Base-by-base conservation (phyloP, 1,140 invertebrate genomes). In the Mizuhopecten yessoensis region DNA sequence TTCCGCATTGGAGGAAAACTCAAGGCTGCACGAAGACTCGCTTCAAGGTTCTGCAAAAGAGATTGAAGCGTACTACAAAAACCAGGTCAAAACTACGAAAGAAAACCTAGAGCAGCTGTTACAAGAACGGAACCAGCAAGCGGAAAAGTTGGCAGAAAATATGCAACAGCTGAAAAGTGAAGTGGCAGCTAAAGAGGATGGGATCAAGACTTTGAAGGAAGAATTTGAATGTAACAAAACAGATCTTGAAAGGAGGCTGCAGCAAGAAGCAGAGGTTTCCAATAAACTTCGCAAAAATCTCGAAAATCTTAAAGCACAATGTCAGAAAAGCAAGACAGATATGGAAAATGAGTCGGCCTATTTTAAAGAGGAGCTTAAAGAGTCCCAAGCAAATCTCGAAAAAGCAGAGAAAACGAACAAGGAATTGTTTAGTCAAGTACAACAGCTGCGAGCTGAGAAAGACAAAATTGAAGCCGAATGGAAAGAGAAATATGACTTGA, bases 21-120 rank as follows among this genome's bases (percentile, higher is more conserved):
- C 91, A 0, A 86, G 90, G 0, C 91, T 93, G 91, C 94, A 95
- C 34, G 95, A 96, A 57, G 93, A 95, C 75, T 34, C 89, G 34
- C 42, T 95, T 29, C 91, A 95, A 42, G 94, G 93, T 57, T 92
- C 94, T 0, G 93, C 34, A 15, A 86, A 89, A 29, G 94, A 95
- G 20, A 87, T 94, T 33, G 94, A 95, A 86, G 34, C 49, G 0
- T 94, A 92, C 57, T 95, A 94, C 87, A 93, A 95, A 87, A 87
- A 91, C 34, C 93, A 95, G 39, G 39, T 94, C 7, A 90, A 95
- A 34, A 45, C 93, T 0, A 45, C 93, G 33, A 94, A 93, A 57
- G 36, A 87, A 0, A 92, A 93, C 39, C 87, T 91, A 34, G 93
- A 94, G 20, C 93, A 94, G 86, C 39, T 94, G 57, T 86, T 95